A percentile compares a stretch with the other conserved stretches of the same genome.
Conservation (phyloP, 2,113 vertebrate species). For the Macquaria ambigua region DNA sequence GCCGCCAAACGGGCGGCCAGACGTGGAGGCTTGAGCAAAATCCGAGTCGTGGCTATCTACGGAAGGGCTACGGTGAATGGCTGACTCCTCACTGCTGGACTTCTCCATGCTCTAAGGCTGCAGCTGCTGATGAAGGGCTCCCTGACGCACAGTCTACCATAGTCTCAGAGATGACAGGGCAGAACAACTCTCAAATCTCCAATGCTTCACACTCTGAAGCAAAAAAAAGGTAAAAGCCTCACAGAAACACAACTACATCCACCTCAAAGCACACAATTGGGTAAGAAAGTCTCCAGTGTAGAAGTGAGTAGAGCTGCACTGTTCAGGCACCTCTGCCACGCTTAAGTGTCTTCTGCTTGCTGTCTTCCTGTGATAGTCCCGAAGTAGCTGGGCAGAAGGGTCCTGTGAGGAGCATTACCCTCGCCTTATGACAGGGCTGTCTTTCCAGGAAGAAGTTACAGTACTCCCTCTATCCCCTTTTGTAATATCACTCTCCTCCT, state of each 20-base stretch:
- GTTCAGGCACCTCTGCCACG: slow-evolving; percentile 49
- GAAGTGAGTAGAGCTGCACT: slow-evolving; percentile 32
- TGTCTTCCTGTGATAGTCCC: slow-evolving; percentile 63
- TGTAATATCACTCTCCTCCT: slow-evolving; percentile 60
- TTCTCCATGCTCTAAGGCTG: slow-evolving; percentile 95
- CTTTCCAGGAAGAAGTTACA: slow-evolving; percentile 62
- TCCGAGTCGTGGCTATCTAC: slow-evolving; percentile 97
- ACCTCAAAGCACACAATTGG: slow-evolving; percentile 13
- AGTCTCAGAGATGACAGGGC: slow-evolving; percentile 83
- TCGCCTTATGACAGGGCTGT: slow-evolving; percentile 31
- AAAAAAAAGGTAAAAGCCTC: slow-evolving; percentile 17
- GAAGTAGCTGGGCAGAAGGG: slow-evolving; percentile 53
- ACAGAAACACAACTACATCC: slow-evolving; percentile 51
- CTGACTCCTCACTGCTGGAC: slow-evolving; percentile 99
- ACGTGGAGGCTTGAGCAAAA: slow-evolving; percentile 93
- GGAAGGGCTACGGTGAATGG: slow-evolving; percentile 97
- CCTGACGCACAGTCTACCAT: slow-evolving; percentile 86
- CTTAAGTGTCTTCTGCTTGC: slow-evolving; percentile 43
- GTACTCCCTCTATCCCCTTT: slow-evolving; percentile 36
- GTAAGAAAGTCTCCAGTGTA: slow-evolving; percentile 34
- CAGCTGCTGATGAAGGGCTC: slow-evolving; percentile 82
- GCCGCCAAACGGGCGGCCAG: slow-evolving; percentile 91
- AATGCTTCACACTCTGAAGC: slow-evolving; percentile 46
- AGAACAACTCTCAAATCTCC: slow-evolving; percentile 52
- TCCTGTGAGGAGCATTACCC: slow-evolving; percentile 65